Evolutionary conservation across 2,888 invertebrate species (phyloP).

Genomic region (Ceriagrion tenellum): DNA sequence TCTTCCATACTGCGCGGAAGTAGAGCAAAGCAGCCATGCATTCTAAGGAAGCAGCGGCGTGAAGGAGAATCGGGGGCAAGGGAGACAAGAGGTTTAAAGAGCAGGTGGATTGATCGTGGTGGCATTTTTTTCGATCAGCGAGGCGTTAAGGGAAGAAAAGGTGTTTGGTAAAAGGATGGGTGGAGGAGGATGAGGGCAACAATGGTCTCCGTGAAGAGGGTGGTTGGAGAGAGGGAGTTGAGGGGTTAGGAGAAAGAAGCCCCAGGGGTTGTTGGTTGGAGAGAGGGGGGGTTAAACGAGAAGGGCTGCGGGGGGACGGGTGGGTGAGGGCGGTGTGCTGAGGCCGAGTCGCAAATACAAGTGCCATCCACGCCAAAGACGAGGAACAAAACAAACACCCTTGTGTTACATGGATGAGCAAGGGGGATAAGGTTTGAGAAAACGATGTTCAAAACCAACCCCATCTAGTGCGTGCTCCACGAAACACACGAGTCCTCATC

Average conservation of each 20-base stretch:
- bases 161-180: not conserved
- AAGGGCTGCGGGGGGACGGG: not conserved
- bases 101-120: not conserved
- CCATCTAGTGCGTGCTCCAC: not conserved
- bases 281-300: not conserved
- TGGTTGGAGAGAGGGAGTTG: not conserved
- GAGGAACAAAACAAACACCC: not conserved
- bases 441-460: not conserved
- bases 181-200: not conserved
- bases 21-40: not conserved
- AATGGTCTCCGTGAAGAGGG: not conserved
- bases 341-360: conserved; percentile 6
- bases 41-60: not conserved
- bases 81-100: not conserved
- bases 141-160: not conserved
- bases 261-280: not conserved
- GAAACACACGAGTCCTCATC: not conserved
- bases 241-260: not conserved
- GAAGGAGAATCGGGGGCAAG: not conserved
- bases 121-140: not conserved
- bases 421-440: not conserved
- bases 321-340: not conserved
- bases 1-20: not conserved
- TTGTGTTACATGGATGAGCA: not conserved
- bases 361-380: conserved; percentile 1